Conservation (phyloP, 1,140 invertebrate genomes). For the Ceratosolen solmsi region DNA sequence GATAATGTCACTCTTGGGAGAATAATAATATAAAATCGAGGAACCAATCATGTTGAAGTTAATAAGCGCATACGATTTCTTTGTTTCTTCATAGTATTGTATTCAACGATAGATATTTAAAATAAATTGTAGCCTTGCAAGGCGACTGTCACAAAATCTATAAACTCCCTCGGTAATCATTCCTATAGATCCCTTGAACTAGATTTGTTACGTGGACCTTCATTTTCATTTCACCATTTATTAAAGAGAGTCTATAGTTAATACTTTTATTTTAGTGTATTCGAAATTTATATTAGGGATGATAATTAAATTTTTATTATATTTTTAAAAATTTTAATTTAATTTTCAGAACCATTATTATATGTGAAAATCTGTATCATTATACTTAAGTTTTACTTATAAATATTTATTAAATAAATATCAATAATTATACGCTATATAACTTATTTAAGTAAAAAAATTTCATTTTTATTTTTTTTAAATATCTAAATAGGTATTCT, state of each 20-base stretch:
- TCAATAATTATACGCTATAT: no score
- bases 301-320: neutral
- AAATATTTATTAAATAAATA: no score
- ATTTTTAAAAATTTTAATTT: no score
- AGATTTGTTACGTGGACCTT: conserved; percentile 6
- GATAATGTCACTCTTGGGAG: conserved; percentile 33
- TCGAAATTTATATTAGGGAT: neutral
- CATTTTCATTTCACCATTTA: conserved; percentile 26
- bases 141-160: conserved; percentile 40
- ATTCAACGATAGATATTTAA: conserved; percentile 51
- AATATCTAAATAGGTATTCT: no score
- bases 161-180: conserved; percentile 35
- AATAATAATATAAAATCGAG: conserved; percentile 36
- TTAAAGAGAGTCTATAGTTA: conserved; percentile 25
- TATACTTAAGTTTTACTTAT: no score
- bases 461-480: no score
- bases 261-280: neutral
- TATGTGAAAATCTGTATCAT: no score
- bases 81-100: conserved; percentile 48
- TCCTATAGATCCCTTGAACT: conserved; percentile 11
- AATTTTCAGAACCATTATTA: no score
- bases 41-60: conserved; percentile 39
- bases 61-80: conserved; percentile 33
- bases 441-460: no score
- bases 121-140: conserved; percentile 48